Evolutionary conservation across 1,140 invertebrate species (phyloP), one percentile per base, ranked within the genome.

Genomic region (Nautilus pompilius): DNA sequence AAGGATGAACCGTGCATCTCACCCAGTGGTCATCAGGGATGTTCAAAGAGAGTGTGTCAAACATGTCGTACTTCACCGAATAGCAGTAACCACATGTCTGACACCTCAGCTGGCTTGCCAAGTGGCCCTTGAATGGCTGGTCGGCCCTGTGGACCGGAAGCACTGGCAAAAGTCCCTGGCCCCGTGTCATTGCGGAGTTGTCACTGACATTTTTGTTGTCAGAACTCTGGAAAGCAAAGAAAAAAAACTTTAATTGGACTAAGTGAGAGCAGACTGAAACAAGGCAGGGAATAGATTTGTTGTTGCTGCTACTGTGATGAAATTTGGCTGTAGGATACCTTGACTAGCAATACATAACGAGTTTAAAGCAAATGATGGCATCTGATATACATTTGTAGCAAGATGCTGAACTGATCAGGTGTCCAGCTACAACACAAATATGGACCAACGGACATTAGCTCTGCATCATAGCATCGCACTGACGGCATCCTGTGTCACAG

Each of bases 11-110:
- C n/a, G n/a, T n/a, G n/a, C n/a, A n/a, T 4, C 69, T 81, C 77
- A 67, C 84, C 77, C 67, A 75, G 45, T 71, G 65, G 41, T 82
- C 83, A 24, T 85, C 79, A 29, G 91, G 91, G 46, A 93, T 77
- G 55, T 86, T 86, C 24, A 96, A 80, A 0, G 92, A 93, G 22
- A 96, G 84, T 74, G 90, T 93, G 79, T 95, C 92, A 75, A 95
- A 93, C 75, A 92, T 92, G 77, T 96, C 93, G 77, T 93, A 94
- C 20, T 89, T 88, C 13, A 95, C 88, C 0, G 91, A 88, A 70
- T 90, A 90, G 87, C 92, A 92, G 79, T 87, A 88, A 20, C 87
- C 87, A 83, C 93, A 95, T 30, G 87, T 86, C 28, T 88, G 89
- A 79, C 93, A 95, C 63, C 90, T 87, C 36, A 93, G 86, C 76